Evolutionary conservation across 2,888 invertebrate genomes (phyloP), one percentile per base, ranked within the genome.

Genomic region (Drosophila sordidapex): DNA sequence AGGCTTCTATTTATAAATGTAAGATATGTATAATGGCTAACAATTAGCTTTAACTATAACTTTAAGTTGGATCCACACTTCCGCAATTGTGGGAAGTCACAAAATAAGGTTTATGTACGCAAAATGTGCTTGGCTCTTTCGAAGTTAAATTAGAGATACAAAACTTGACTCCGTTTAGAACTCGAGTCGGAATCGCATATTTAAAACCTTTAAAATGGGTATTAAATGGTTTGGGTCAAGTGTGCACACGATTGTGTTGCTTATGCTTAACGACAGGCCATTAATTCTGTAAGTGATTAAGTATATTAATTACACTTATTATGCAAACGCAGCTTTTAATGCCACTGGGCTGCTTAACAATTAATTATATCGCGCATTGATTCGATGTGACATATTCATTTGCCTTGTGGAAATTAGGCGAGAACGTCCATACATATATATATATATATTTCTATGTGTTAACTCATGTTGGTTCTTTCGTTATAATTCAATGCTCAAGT

Each of bases 281-380:
- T 81, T 81, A 83, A 83, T 81, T 81, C 31, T 81, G 77, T 76
- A 84, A 64, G 51, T 61, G 59, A 61, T 78, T 81, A 83, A 82
- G 80, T 81, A 66, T 62, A 83, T 83, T 81, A 83, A 81, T 81
- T 74, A 70, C 81, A 81, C 84, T 75, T 75, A 84, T 84, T 67
- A 74, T 70, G 70, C 63, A 81, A 81, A 59, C 69, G 48, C 52
- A 60, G 64, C 81, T 57, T 64, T 76, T 82, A 80, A 83, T 80
- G 76, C 67, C 61, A 67, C 80, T 62, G 62, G 35, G 46, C 35
- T 76, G 60, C 53, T 21, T 21, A 51, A n/a, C 46, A 66, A 77
- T 77, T 67, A 67, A 81, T 78, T 81, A 71, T 68, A 78, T 49
- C 54, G 51, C 33, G 29, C 52, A 68, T 78, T 48, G 74, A 78